Base-by-base conservation (phyloP, 2,797 vertebrate species). In the Coreius guichenoti region DNA sequence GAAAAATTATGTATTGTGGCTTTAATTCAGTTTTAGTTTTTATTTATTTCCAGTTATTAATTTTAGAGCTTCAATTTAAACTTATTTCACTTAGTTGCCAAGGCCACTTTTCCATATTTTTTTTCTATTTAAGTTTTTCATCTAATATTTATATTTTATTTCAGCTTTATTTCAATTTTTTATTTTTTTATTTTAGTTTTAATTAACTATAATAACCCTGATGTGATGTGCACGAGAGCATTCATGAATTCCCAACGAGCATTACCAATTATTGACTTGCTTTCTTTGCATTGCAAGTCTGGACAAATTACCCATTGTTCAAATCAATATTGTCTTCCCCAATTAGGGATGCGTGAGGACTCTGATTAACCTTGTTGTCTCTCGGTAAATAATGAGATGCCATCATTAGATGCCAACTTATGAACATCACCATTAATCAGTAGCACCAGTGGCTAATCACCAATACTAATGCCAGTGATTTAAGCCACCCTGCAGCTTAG, bases 321-420 rank as follows among this genome's bases (percentile, higher is more conserved):
- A 69, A 75, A 88, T 88, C 87, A 83, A 88, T 86, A 61, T 67
- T 70, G 77, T 76, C 81, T 47, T 69, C 49, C 72, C 58, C 63
- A 86, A 86, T 88, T 88, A 88, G 80, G 8, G 47, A 31, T 12
- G 39, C 23, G 12, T 36, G 49, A 29, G 80, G 75, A 72, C 13
- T 39, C 67, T 47, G 80, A 86, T 82, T 77, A 49, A 63, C 43
- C 39, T 26, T 21, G 61, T 76, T 85, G 68, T 80, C 21, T 65
- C 54, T 51, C 26, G 4, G 81, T 86, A 83, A 83, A 82, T 83
- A 78, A 86, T 83, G 43, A 83, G 65, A 78, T 74, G 54, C 74
- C 54, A 61, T 83, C 65, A 80, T 80, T 73, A 63, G 26, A 70
- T 85, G 83, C 54, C 54, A 80, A 16, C 54, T 19, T 80, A 73